phyloP scores from a whole-genome alignment of 2,113 vertebrate genomes.

The Ceuthmochares aereus region DNA sequence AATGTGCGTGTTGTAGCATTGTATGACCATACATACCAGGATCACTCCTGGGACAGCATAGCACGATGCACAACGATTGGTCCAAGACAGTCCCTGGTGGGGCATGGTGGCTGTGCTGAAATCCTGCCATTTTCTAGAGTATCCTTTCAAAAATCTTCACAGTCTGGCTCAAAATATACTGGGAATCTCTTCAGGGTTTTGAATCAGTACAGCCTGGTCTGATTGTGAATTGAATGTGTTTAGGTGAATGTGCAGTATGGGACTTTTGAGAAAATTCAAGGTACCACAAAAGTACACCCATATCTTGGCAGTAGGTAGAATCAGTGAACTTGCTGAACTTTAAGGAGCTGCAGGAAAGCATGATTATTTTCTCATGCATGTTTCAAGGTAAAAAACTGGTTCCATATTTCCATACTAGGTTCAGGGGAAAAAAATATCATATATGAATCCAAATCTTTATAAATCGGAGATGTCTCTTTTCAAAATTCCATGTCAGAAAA shows the following conservation, averaged over 20 bases:
- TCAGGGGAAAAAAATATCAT: background rate
- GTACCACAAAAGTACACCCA: background rate
- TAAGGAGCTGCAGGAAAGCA: background rate
- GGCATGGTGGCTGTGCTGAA: background rate
- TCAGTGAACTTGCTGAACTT: background rate
- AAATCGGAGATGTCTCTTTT: background rate
- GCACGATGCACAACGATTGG: fast-evolving
- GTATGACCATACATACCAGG: fast-evolving
- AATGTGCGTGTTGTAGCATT: fast-evolving
- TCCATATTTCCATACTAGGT: background rate
- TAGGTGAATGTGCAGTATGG: background rate
- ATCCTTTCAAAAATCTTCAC: background rate
- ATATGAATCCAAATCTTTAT: background rate
- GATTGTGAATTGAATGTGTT: background rate
- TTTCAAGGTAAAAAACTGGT: background rate
- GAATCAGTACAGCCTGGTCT: background rate
- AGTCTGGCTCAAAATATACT: background rate
- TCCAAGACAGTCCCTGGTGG: too few species aligned
- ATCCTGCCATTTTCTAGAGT: background rate
- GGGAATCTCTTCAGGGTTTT: background rate
- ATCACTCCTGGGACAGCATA: background rate
- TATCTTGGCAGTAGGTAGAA: background rate
- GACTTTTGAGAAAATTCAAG: background rate
- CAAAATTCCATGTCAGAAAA: slow-evolving; percentile 17
- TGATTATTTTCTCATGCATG: background rate